Evolutionary conservation across 2,113 vertebrate species (phyloP), one percentile per base, ranked within the genome.

Genomic region (Antigone vipio): DNA sequence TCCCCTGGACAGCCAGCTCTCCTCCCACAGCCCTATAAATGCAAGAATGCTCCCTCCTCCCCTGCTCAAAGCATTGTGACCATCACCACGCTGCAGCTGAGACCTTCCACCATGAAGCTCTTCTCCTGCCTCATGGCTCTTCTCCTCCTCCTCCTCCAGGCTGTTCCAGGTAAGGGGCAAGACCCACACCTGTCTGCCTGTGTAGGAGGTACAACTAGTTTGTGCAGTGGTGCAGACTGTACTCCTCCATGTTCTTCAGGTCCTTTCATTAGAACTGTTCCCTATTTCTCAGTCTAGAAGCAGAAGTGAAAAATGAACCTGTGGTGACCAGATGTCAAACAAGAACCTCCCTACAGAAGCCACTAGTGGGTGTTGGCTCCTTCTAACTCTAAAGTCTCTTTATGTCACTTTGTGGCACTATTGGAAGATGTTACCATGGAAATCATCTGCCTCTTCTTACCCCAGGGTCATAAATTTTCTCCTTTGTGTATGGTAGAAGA

Each of bases 81-180:
- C 6, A 17, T 52, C 20, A 78, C 42, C 35, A 35, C 0, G 0
- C 49, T 53, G 44, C 69, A 60, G 69, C 81, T 64, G 56, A 63
- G 64, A 68, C 26, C 40, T 94, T 68, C 47, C 27, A 52, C 47
- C 56, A 96, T 96, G 93, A 63, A 96, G 38, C 30, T 89, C 58
- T 75, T 91, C 81, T 90, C 71, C 62, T 81, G 60, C 44, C 60
- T 93, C 62, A n/a, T 73, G 62, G 62, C 49, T 85, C 69, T 91
- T 75, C 85, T 94, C 14, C 38, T 96, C 6, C 69, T 94, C 71
- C 85, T 94, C 50, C 90, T 94, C 55, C 95, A 95, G 78, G 92
- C 71, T 67, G 32, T 90, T 90, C 92, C 96, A 97, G 96, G 95
- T 96, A 96, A 96, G 75, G 14, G 23, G 8, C 8, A 82, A 83